Base-by-base conservation (phyloP, 2,888 invertebrate species). In the Callosobruchus maculatus region DNA sequence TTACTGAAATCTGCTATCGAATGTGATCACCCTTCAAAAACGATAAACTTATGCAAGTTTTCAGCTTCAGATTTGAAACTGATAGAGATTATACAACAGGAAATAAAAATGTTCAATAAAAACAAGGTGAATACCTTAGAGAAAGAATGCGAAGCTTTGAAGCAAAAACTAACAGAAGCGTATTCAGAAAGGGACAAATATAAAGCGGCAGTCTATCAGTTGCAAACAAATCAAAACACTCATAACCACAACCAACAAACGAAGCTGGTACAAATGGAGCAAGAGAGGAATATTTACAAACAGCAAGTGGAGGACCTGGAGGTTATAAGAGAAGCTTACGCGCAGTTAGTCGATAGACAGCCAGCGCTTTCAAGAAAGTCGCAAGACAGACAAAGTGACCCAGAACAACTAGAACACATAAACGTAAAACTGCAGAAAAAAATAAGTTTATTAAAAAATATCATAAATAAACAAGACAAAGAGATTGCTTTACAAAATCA, bases 281-380 rank as follows among this genome's bases (percentile, higher is more conserved):
- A 75, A 67, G 77, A 81, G 71, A 26, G 78, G 9, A 79, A 80
- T 70, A 71, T 74, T 5, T 82, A 80, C 70, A 81, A 81, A 72
- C 66, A 75, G 0, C 83, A 83, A 77, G 80, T 83, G n/a, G 81
- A 82, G 66, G 81, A 82, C 68, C 76, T 84, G 66, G 78, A 82
- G 73, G 77, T 78, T 20, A 80, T 83, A 20, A 77, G 83, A 73
- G 78, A 80, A 69, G 82, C 81, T 7, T 82, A 82, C 72, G 79
- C 79, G 13, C 80, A 81, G 73, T 74, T 82, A 0, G 78, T 82
- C 0, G 81, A 77, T 9, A 80, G 77, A 70, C 78, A 78, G 21
- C 77, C 78, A 0, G 74, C 73, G 30, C 72, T 76, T 31, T 77
- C 77, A 66, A 68, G 49, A 22, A 75, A 78, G 20, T 76, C 73